A percentile compares a stretch with the other conserved stretches of the same genome.
Evolutionary conservation across 2,797 vertebrate species (phyloP).

Genomic region (Chaetodon trifasciatus): DNA sequence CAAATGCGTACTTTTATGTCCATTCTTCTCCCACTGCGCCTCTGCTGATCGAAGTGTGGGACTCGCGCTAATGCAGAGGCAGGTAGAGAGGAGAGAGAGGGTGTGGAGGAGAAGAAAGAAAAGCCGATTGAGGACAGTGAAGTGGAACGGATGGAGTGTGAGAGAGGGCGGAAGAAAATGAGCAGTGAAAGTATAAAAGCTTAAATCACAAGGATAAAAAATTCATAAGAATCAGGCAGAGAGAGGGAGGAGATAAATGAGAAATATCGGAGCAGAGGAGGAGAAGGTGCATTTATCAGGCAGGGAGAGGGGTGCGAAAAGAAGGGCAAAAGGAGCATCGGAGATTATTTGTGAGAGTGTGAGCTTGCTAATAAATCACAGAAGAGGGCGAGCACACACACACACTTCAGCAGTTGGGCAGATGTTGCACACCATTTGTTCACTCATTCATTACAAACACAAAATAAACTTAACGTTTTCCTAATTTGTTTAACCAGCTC

Average conservation of each 20-base stretch:
- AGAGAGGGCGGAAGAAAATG: constrained; percentile 52
- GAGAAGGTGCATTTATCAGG: constrained; percentile 50
- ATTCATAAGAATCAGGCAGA: constrained; percentile 60
- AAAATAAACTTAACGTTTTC: not conserved
- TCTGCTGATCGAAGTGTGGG: constrained; percentile 30
- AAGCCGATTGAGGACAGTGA: constrained; percentile 50
- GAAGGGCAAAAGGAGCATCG: constrained; percentile 36
- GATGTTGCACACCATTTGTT: not conserved
- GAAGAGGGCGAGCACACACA: constrained; percentile 6
- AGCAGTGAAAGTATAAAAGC: constrained; percentile 59
- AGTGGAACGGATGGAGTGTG: constrained; percentile 57
- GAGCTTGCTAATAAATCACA: constrained; percentile 33
- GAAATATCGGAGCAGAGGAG: constrained; percentile 37
- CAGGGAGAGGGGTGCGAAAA: constrained; percentile 2
- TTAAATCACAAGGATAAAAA: constrained; percentile 72
- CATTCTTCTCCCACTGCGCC: constrained; percentile 24
- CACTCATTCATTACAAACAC: not conserved
- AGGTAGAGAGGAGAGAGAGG: constrained; percentile 32
- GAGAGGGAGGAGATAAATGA: constrained; percentile 47
- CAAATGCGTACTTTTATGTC: constrained; percentile 31
- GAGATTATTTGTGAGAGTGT: constrained; percentile 37
- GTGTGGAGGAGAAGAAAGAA: constrained; percentile 30
- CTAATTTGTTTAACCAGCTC: not conserved
- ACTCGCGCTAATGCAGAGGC: constrained; percentile 17
- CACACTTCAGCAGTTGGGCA: constrained; percentile 1